Evolutionary conservation across 2,888 invertebrate species (phyloP), one percentile per base, ranked within the genome.

Genomic region (Torymus aiolomorphi): DNA sequence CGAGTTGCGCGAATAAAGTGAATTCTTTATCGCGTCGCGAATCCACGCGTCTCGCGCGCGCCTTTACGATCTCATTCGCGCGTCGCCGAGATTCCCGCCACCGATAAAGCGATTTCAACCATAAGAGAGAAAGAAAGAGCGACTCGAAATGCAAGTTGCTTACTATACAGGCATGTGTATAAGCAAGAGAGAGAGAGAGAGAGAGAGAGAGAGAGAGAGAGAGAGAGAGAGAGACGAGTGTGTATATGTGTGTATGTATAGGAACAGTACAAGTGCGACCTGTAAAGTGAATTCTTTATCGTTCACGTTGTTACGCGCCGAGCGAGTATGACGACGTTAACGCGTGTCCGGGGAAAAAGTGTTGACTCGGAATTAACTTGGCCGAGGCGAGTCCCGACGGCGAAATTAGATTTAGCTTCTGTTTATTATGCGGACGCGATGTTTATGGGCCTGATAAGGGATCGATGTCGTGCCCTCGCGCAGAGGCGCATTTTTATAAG

Each of bases 21-120:
- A 73, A 78, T 78, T 78, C 73, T 78, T 78, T 78, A 73, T 78
- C 78, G 77, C 77, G 70, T 49, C 20, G 20, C 66, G 66, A 56
- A 75, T 62, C 66, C 42, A 20, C 61, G 73, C 67, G 62, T 56
- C 61, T 66, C 72, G 20, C 66, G 56, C 78, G 72, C 72, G 18
- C 66, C 52, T 62, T 72, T 66, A 66, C 78, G 72, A 66, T 65
- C 65, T 51, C 2, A 16, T 31, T 13, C 69, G 24, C 31, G 42
- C 62, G 24, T 1, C 18, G 42, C 31, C 20, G 20, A 59, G 78
- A 78, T 78, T 54, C 31, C 66, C 59, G 42, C 20, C 24, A 49
- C 52, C 72, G 78, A 78, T 78, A 78, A 73, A 78, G 71, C 62
- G 76, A 62, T 69, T 63, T 69, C 56, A 20, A 20, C 20, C 20